These are phyloP conservation scores for Cerastoderma edule DNA, from an alignment of 2,888 invertebrate genomes.

Conservation along the genomic window DNA sequence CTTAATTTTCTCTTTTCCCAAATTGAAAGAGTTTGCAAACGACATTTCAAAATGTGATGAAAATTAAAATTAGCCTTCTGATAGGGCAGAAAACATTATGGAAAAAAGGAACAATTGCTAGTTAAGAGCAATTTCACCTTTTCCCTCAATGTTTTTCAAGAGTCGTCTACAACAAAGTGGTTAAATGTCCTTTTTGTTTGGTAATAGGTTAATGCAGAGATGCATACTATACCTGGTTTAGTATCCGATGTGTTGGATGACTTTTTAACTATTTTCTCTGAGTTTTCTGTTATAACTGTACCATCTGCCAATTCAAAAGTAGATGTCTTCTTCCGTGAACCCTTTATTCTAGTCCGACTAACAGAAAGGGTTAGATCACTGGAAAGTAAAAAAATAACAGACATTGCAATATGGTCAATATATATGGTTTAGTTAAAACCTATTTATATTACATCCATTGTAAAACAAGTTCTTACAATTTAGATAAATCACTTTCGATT, in stretches of 20 bases:
- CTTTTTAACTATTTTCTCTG: slow-evolving; percentile 24
- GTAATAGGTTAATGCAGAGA: not conserved
- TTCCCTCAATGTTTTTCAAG: not conserved
- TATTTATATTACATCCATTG: not conserved
- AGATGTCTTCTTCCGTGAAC: slow-evolving; percentile 45
- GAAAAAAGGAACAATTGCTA: not conserved
- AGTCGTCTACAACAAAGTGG: not conserved
- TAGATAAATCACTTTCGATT: not conserved
- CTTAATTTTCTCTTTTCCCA: too few relatives aligned
- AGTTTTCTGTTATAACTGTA: slow-evolving; percentile 54
- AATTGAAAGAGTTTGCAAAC: too few relatives aligned
- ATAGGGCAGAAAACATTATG: too few relatives aligned
- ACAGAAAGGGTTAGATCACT: slow-evolving; percentile 64
- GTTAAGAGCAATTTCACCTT: not conserved
- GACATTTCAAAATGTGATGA: not conserved
- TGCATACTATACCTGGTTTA: not conserved
- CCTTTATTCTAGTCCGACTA: slow-evolving; percentile 55
- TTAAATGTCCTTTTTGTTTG: too few relatives aligned
- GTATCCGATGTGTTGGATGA: not conserved
- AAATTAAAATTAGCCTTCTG: not conserved
- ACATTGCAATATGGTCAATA: not conserved
- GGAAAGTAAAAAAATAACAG: slow-evolving; percentile 21
- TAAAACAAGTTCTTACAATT: not conserved
- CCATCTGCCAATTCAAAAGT: slow-evolving; percentile 69
- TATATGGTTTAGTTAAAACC: not conserved